phyloP scores from a whole-genome alignment of 2,113 vertebrate genomes.

The Thryonomys swinderianus region DNA sequence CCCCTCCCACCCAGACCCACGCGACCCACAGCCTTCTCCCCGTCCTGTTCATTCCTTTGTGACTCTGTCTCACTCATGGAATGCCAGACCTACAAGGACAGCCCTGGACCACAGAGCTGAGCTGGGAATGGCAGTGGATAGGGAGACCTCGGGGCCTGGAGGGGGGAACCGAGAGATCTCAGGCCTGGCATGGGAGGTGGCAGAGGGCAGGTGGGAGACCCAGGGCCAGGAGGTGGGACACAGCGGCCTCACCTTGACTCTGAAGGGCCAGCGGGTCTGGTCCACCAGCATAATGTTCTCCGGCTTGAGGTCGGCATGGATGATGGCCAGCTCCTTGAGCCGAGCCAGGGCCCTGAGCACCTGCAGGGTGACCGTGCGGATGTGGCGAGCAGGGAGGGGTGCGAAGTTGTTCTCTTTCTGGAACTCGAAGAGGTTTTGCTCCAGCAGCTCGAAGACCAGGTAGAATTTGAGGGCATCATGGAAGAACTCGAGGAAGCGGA shows the following conservation, averaged over 20 bases:
- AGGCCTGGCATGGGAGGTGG: not conserved
- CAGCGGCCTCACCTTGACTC: constrained; percentile 81
- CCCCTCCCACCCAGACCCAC: not conserved
- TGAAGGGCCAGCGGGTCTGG: constrained; percentile 85
- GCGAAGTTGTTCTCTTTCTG: constrained; percentile 87
- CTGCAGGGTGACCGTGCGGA: constrained; percentile 85
- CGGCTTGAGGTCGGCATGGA: constrained; percentile 88
- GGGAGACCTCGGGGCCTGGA: not conserved
- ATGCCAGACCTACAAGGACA: not conserved
- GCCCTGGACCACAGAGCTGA: not conserved
- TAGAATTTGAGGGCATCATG: constrained; percentile 80
- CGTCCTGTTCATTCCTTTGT: not conserved
- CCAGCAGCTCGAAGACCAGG: constrained; percentile 88
- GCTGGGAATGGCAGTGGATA: not conserved
- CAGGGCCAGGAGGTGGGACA: not conserved
- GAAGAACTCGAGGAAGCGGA: constrained; percentile 87
- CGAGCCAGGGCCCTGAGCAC: constrained; percentile 85
- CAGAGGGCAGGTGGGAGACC: too few species aligned
- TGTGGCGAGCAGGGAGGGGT: constrained; percentile 82
- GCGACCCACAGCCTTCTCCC: not conserved
- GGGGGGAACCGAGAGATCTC: not conserved
- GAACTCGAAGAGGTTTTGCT: constrained; percentile 88
- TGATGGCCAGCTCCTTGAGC: constrained; percentile 88
- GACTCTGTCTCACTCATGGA: not conserved
- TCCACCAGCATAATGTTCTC: constrained; percentile 91